Percentiles rank a stretch among this genome's conserved stretches.
phyloP scores from a whole-genome alignment of 1,140 invertebrate species.

The Notospermus geniculatus region DNA sequence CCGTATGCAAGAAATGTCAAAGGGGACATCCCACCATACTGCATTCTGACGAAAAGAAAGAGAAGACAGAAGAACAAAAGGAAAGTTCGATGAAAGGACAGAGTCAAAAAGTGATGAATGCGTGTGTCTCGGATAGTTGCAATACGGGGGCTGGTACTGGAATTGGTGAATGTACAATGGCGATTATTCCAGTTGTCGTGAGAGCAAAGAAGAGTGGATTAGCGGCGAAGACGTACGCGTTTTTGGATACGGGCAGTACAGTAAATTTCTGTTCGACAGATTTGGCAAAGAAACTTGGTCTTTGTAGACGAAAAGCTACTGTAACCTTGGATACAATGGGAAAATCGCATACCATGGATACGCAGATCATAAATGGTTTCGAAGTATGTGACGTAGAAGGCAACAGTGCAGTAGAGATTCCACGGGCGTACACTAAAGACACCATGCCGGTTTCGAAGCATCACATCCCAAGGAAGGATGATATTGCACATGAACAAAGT shows the following conservation, averaged over 20 bases:
- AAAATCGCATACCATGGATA: not conserved
- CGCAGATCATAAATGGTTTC: not conserved
- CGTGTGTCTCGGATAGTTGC: not conserved
- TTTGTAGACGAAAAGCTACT: not conserved
- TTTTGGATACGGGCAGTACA: not conserved
- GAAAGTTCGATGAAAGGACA: not conserved
- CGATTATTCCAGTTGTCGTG: not conserved
- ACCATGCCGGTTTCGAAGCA: not conserved
- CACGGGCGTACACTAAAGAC: not conserved
- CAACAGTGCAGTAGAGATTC: not conserved
- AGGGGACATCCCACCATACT: conserved; percentile 2
- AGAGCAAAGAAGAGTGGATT: not conserved
- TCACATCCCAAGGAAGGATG: not conserved
- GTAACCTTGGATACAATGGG: conserved; percentile 5
- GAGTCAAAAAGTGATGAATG: not conserved
- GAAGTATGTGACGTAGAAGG: not conserved
- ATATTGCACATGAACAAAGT: not conserved
- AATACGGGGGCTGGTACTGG: not conserved
- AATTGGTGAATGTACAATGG: not conserved
- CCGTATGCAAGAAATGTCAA: not conserved
- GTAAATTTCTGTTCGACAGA: not conserved
- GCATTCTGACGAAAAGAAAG: not conserved
- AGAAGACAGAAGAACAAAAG: not conserved
- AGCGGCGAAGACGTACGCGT: not conserved
- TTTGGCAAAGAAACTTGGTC: not conserved